Base-by-base conservation (phyloP, 2,888 invertebrate species). In the Hydroisotoma schaefferi region DNA sequence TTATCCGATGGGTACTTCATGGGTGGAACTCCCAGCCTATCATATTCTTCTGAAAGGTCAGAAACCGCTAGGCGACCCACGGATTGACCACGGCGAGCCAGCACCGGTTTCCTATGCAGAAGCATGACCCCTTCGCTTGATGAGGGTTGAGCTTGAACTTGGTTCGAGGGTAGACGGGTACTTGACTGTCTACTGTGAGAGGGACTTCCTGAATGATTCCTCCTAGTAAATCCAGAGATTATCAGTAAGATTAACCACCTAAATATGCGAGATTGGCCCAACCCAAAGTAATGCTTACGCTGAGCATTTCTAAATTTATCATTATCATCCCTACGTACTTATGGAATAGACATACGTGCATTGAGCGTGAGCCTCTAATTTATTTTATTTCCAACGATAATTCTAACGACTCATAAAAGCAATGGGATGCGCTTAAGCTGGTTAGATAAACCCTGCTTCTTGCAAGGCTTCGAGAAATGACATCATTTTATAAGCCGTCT, bases 71-170 rank as follows among this genome's bases (percentile, higher is more conserved):
- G 44, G 28, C 63, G 53, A 27, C 55, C 51, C 37, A 59, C 8
- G 12, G 61, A 57, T 40, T 59, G 55, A 57, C 57, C 52, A 29
- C 65, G 20, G 27, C 64, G 55, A 37, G 67, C 67, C 37, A 64
- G 33, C 2, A 64, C 64, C 43, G 64, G 64, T 54, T 64, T 67
- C 26, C 60, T 51, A 44, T 67, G 65, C 2, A 65, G 48, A 10
- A 55, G 43, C 61, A 65, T 61, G 48, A 29, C 54, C 26, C 33
- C 51, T 29, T 61, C 58, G n/a, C 53, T 38, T 12, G 53, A 25
- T 2, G 53, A 53, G 40, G 8, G 5, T 40, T 40, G 40, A 15
- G 46, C 46, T 43, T 10, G 25, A 8, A 46, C 6, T 23, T 25
- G 46, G 23, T 23, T 10, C 3, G 22, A 5, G 10, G 15, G 40